A percentile compares a stretch with the other conserved stretches of the same genome.
These are phyloP conservation scores for Archaeoteleia sp. DNA, from an alignment of 2,888 invertebrate genomes.

Conservation along the genomic window DNA sequence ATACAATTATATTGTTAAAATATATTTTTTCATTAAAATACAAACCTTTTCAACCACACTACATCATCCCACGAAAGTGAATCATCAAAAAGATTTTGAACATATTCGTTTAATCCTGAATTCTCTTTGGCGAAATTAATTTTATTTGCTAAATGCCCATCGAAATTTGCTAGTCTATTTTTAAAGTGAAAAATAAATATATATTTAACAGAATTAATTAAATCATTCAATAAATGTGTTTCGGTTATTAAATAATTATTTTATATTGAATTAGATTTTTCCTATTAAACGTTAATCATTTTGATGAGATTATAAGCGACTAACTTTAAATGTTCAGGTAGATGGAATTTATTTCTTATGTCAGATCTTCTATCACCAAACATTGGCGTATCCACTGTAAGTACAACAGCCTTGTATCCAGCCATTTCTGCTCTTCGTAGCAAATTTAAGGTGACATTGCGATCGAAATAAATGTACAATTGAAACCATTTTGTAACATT, in stretches of 20 bases:
- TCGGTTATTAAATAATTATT: too few relatives aligned
- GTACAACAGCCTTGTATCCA: conserved; percentile 90
- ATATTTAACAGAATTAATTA: neutral
- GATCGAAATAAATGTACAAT: conserved; percentile 90
- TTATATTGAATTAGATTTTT: too few relatives aligned
- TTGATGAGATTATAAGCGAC: too few relatives aligned
- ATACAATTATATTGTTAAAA: neutral
- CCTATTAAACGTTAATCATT: too few relatives aligned
- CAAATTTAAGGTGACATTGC: conserved; percentile 82
- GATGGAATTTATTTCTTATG: conserved; percentile 86
- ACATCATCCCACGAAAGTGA: conserved; percentile 92
- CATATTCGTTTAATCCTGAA: conserved; percentile 88
- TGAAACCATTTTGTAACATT: conserved; percentile 91
- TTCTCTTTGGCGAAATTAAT: conserved; percentile 76
- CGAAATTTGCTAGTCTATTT: conserved; percentile 85
- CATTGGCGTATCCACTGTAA: conserved; percentile 92
- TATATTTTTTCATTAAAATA: too few relatives aligned
- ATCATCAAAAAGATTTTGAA: conserved; percentile 85
- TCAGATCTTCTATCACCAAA: conserved; percentile 90
- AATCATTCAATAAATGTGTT: neutral
- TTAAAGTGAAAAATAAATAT: neutral
- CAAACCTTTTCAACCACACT: conserved; percentile 85
- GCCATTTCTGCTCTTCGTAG: conserved; percentile 86
- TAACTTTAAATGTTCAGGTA: conserved; percentile 87
- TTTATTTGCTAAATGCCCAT: conserved; percentile 77